A percentile compares a stretch with the other conserved stretches of the same genome.
These are phyloP conservation scores for Anthrax anthrax DNA, from an alignment of 2,888 invertebrate genomes.

Conservation along the genomic window DNA sequence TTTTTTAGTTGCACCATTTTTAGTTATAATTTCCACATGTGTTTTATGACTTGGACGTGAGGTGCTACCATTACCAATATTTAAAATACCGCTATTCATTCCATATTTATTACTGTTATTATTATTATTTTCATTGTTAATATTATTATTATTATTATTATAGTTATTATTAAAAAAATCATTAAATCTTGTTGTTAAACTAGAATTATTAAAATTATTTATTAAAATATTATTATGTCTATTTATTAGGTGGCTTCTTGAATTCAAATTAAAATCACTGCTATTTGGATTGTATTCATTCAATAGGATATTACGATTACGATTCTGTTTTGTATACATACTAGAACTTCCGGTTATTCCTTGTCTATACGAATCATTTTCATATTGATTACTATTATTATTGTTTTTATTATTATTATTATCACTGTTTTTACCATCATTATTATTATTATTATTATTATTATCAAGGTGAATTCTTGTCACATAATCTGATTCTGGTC, in stretches of 20 bases:
- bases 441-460: conserved; percentile 1
- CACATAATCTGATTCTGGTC: background rate
- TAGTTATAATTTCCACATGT: conserved; percentile 50
- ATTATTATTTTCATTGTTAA: conserved; percentile 8
- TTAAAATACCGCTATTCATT: conserved; percentile 16
- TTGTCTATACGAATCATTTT: conserved; percentile 11
- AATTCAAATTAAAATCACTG: conserved; percentile 13
- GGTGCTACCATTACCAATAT: conserved; percentile 9
- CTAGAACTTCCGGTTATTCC: conserved; percentile 17
- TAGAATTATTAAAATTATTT: conserved; percentile 11
- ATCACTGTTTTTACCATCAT: conserved; percentile 2
- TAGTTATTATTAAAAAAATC: conserved; percentile 10
- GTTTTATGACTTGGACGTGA: conserved; percentile 51
- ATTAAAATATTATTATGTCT: conserved; percentile 10
- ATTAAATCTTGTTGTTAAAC: conserved; percentile 11
- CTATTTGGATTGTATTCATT: conserved; percentile 28
- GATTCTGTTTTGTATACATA: conserved; percentile 9
- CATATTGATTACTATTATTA: background rate
- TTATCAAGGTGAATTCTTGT: background rate
- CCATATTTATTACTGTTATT: conserved; percentile 5
- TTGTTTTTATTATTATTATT: background rate
- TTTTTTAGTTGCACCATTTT: conserved; percentile 48
- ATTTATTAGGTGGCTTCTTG: conserved; percentile 10
- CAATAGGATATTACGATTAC: conserved; percentile 23
- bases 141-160: background rate